Percentiles rank a stretch among this genome's conserved stretches.
Conservation (phyloP, 2,113 vertebrate species). For the Vimba vimba region DNA sequence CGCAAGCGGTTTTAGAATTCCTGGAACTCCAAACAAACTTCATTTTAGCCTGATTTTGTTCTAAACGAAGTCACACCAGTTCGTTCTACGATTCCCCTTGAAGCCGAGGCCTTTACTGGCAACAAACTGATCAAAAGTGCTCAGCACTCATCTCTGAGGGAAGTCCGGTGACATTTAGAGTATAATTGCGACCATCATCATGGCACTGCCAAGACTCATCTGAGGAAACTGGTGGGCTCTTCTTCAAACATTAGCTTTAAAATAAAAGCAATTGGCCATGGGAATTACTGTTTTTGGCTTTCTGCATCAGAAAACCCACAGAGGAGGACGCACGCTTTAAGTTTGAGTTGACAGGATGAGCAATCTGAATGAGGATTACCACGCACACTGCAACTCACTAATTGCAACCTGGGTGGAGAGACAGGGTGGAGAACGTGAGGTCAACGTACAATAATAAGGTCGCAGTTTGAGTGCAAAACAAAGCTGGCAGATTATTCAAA, state of each 20-base stretch:
- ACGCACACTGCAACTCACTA: neutral
- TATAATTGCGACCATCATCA: conserved; percentile 41
- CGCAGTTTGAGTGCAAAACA: neutral
- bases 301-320: conserved; percentile 1
- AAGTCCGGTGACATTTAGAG: conserved; percentile 44
- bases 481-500: neutral
- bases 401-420: conserved; percentile 2
- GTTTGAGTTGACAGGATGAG: neutral
- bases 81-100: too few relatives aligned
- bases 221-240: conserved; percentile 21
- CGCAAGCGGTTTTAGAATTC: too few relatives aligned
- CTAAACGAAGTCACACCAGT: too few relatives aligned
- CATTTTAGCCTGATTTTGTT: too few relatives aligned
- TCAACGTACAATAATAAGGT: conserved; percentile 16
- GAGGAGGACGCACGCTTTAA: neutral
- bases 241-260: conserved; percentile 12
- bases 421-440: conserved; percentile 19
- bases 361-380: neutral
- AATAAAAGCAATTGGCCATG: conserved; percentile 22
- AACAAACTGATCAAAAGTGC: conserved; percentile 13
- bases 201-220: conserved; percentile 32
- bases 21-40: too few relatives aligned
- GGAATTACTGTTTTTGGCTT: conserved; percentile 30
- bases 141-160: conserved; percentile 31
- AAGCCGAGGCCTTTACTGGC: neutral